These are phyloP conservation scores for Diaperis boleti DNA, from an alignment of 2,888 invertebrate species.

Conservation along the genomic window DNA sequence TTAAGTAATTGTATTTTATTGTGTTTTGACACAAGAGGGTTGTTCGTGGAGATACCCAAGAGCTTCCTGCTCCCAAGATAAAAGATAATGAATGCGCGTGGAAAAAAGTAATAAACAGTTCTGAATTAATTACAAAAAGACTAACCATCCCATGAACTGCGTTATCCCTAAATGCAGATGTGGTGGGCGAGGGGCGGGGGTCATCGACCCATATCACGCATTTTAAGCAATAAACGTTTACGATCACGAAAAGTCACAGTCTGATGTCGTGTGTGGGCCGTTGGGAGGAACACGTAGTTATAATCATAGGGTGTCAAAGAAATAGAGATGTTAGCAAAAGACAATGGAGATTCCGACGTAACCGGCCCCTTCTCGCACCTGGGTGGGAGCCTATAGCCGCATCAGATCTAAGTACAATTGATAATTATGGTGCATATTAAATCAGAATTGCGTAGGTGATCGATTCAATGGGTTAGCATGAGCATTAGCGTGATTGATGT, in stretches of 20 bases:
- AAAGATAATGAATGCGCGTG: background rate
- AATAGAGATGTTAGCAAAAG: constrained; percentile 57
- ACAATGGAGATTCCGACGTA: constrained; percentile 55
- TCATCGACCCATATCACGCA: constrained; percentile 35
- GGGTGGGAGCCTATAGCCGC: constrained; percentile 49
- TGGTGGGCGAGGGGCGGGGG: constrained; percentile 18
- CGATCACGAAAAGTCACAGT: constrained; percentile 40
- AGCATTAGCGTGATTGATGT: constrained; percentile 40
- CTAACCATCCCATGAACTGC: too few species aligned
- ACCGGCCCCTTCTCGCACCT: constrained; percentile 51
- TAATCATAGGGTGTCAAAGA: constrained; percentile 56
- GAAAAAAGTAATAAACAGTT: background rate
- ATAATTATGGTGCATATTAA: constrained; percentile 44
- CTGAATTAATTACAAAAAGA: constrained; percentile 9
- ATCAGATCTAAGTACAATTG: constrained; percentile 48
- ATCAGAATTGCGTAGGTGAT: constrained; percentile 37
- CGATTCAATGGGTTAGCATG: constrained; percentile 35
- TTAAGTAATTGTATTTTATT: background rate
- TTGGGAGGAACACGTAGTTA: constrained; percentile 49
- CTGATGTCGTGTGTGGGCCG: constrained; percentile 44
- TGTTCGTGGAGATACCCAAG: background rate
- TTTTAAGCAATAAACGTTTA: constrained; percentile 41
- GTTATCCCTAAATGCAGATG: background rate
- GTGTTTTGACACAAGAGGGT: background rate
- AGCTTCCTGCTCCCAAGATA: background rate